phyloP scores from a whole-genome alignment of 2,797 vertebrate genomes.

The Gadopsis marmoratus region DNA sequence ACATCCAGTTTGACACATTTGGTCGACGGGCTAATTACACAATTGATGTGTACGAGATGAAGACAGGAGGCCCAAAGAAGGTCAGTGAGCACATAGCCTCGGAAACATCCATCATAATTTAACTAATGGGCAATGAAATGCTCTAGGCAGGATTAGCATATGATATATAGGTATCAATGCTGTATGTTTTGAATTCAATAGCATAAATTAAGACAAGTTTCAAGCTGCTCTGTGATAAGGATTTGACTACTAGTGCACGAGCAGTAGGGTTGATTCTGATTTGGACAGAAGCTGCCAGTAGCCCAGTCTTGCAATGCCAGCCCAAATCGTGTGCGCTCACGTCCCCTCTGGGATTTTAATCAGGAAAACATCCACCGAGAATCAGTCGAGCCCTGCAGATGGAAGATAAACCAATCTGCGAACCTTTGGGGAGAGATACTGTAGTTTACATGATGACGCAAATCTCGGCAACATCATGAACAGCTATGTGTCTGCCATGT shows the following conservation, averaged over 20 bases:
- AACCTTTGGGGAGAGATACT: neutral
- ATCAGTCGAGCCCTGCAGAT: conserved; percentile 35
- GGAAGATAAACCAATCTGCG: conserved; percentile 12
- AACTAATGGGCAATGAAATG: conserved; percentile 27
- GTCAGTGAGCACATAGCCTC: conserved; percentile 80
- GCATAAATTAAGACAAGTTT: conserved; percentile 11
- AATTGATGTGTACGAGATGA: conserved; percentile 98
- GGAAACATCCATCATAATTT: conserved; percentile 31
- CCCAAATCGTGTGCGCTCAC: conserved; percentile 29
- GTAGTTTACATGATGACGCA: conserved; percentile 1
- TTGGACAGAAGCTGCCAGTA: conserved; percentile 37
- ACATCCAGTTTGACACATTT: conserved; percentile 98
- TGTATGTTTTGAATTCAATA: conserved; percentile 7
- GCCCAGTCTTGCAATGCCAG: conserved; percentile 45
- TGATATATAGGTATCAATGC: neutral
- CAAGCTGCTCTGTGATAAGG: conserved; percentile 10
- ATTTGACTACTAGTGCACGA: conserved; percentile 25
- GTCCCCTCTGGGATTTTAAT: conserved; percentile 35
- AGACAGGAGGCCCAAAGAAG: conserved; percentile 90
- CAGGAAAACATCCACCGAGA: conserved; percentile 42
- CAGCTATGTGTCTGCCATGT: neutral
- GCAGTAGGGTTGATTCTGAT: conserved; percentile 31
- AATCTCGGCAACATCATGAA: neutral
- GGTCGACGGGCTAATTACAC: conserved; percentile 97
- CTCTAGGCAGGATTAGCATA: conserved; percentile 20